A percentile compares a stretch with the other conserved stretches of the same genome.
These are phyloP conservation scores for Hippocampus abdominalis DNA, from an alignment of 2,113 vertebrate genomes.

Conservation along the genomic window DNA sequence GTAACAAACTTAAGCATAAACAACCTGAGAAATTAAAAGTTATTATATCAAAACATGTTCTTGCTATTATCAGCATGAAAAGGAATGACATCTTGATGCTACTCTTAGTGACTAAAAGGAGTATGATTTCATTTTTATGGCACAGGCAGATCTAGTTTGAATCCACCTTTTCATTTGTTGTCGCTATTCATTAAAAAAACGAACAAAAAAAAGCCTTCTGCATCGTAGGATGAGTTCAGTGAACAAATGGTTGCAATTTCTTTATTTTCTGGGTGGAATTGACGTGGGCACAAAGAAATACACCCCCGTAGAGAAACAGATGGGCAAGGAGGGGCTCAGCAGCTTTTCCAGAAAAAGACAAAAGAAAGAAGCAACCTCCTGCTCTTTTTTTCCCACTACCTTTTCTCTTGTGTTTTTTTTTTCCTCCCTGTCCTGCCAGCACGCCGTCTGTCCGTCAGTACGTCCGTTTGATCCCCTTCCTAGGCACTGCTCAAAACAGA, in stretches of 20 bases:
- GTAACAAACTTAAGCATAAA: too few relatives aligned
- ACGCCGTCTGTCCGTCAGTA: constrained; percentile 37
- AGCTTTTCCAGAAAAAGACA: constrained; percentile 18
- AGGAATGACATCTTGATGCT: too few relatives aligned
- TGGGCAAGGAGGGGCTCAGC: constrained; percentile 1
- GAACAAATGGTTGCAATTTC: not conserved
- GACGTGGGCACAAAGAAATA: not conserved
- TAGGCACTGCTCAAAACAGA: constrained; percentile 61
- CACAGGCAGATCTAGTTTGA: too few relatives aligned
- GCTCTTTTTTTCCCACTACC: constrained; percentile 24
- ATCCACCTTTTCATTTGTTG: too few relatives aligned
- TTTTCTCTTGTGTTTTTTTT: constrained; percentile 16
- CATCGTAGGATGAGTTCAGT: not conserved
- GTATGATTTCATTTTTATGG: too few relatives aligned
- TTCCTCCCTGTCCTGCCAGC: constrained; percentile 36
- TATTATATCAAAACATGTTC: too few relatives aligned
- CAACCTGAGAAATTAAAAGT: too few relatives aligned
- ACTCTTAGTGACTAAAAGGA: too few relatives aligned
- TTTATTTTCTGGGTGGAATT: not conserved
- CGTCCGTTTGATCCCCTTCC: constrained; percentile 61
- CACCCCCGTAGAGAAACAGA: constrained; percentile 5
- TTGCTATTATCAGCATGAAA: too few relatives aligned
- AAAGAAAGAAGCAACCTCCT: constrained; percentile 27
- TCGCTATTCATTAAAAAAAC: not conserved
- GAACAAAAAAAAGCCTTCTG: not conserved